These are phyloP conservation scores for Popillia japonica DNA, from an alignment of 1,140 invertebrate species.

Conservation along the genomic window DNA sequence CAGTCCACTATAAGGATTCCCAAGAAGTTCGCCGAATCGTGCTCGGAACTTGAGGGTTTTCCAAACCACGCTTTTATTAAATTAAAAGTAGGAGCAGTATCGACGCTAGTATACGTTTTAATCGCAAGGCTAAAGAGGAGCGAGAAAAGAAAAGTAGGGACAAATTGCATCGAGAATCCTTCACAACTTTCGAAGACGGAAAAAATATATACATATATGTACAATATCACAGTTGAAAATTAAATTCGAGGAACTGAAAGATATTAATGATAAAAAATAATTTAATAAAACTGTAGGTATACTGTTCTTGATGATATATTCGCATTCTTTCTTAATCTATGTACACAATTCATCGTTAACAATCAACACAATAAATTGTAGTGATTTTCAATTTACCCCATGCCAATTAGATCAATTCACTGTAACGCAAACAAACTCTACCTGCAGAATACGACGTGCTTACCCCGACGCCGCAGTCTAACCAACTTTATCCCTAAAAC, in stretches of 20 bases:
- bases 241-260: too few species aligned
- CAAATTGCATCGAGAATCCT: neutral
- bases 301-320: too few species aligned
- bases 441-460: neutral
- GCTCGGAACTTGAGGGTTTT: conserved; percentile 24
- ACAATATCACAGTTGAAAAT: too few species aligned
- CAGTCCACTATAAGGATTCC: neutral
- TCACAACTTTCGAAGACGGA: neutral
- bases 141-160: neutral
- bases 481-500: neutral
- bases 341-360: too few species aligned
- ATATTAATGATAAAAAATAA: too few species aligned
- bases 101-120: neutral
- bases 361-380: neutral
- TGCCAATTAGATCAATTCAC: neutral
- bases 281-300: too few species aligned
- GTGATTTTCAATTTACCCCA: neutral
- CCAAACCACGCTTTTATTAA: conserved; percentile 32
- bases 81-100: conserved; percentile 18
- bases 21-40: conserved; percentile 7
- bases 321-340: too few species aligned
- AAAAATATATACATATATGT: neutral
- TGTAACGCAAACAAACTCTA: neutral
- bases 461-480: neutral
- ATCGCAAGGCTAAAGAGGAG: neutral